Evolutionary conservation across 1,140 invertebrate genomes (phyloP).

Genomic region (Metaphire vulgaris): DNA sequence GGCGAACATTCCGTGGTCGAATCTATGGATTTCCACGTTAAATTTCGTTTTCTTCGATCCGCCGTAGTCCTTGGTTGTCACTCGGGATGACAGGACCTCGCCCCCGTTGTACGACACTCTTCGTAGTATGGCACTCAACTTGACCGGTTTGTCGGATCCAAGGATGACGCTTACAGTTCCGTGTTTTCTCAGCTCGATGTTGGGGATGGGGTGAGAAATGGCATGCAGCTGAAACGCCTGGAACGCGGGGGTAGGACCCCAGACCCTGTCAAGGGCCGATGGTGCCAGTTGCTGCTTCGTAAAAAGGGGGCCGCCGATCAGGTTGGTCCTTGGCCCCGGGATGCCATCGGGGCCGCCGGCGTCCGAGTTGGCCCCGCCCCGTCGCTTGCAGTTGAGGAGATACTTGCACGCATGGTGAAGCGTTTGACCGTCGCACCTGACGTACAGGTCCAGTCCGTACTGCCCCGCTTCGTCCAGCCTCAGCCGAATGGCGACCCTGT

Average conservation of each 20-base stretch:
- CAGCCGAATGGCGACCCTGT: conserved; percentile 77
- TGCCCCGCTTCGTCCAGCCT: conserved; percentile 86
- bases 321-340: background rate
- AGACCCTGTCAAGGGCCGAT: background rate
- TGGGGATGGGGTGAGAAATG: background rate
- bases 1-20: background rate
- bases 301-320: background rate
- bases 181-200: background rate
- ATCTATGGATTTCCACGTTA: background rate
- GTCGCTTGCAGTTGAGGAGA: conserved; percentile 54
- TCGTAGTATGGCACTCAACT: background rate
- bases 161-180: background rate
- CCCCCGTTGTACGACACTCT: background rate
- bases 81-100: background rate
- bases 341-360: background rate
- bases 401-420: conserved; percentile 99
- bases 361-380: conserved; percentile 20
- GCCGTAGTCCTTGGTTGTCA: background rate
- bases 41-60: background rate
- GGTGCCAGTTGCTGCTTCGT: background rate
- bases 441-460: conserved; percentile 95
- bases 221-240: background rate
- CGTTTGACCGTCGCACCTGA: conserved; percentile 72
- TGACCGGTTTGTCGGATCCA: background rate
- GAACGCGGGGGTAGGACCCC: background rate